Base-by-base conservation (phyloP, 2,888 invertebrate species). In the Agonopterix heracliana region DNA sequence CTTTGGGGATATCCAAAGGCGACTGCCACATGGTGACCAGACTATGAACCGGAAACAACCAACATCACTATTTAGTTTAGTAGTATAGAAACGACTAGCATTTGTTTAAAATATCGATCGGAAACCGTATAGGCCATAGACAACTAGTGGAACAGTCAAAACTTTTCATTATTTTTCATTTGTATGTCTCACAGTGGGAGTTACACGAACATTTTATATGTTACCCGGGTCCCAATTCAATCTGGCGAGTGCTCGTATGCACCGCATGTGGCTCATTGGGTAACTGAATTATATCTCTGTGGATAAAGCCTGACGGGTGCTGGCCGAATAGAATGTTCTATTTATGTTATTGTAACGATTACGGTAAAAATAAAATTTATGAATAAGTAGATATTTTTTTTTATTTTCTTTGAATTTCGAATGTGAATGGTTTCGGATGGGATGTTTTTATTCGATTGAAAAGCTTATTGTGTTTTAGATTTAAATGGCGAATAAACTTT, bases 191-290 rank as follows among this genome's bases (percentile, higher is more conserved):
- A 55, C 85, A 63, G 72, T 83, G 78, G 83, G 85, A 78, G 79
- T 73, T 70, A 74, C 73, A 68, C 70, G 65, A 62, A 55, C 63
- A 61, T 72, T 71, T 64, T 68, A 60, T 76, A 71, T 71, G 68
- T 74, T 78, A 78, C 75, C 78, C 5, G 71, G 72, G 71, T 65
- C 67, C 64, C 61, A 59, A 71, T 71, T 69, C 66, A 70, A 71
- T 73, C 76, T 71, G 71, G 67, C 60, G 54, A 62, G 60, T 56
- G 71, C 59, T 63, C 62, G 62, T 66, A 67, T 64, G 63, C 81
- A 67, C 84, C 72, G 71, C 83, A 80, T 83, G 79, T 77, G 81
- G 83, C 74, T 74, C 77, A 76, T 75, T 73, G 73, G 72, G 64
- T 78, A 78, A 78, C 79, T 78, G 81, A 85, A 78, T 82, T 82